Evolutionary conservation across 2,888 invertebrate genomes (phyloP), one percentile per base, ranked within the genome.

Genomic region (Lordiphosa fenestrarum): DNA sequence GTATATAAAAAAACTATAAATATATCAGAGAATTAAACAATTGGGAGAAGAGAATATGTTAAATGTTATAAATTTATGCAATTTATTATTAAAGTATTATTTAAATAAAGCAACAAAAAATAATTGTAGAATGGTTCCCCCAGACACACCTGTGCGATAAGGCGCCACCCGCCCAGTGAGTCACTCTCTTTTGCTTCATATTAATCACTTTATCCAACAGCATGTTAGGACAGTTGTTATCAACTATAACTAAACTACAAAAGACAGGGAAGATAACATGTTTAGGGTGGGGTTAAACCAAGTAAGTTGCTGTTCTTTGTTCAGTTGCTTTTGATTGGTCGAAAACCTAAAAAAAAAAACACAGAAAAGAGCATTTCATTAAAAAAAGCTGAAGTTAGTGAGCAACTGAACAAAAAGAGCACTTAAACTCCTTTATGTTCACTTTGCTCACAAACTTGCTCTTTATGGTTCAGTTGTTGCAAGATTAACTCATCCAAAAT

Each of bases 1-100:
- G 69, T 53, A 66, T 73, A 73, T 55, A 19, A 19, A 70, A 64
- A 51, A 52, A 51, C 58, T 12, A 49, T 25, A 48, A 36, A 47
- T 47, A 38, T 62, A 64, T 63, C 40, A 58, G 25, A 51, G 58
- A 59, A 25, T 39, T 30, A 38, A 58, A 36, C 25, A 57, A 46
- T 53, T 53, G 50, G 41, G 44, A 51, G 64, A 41, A 55, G 53
- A 59, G 54, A 84, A 86, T 85, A 75, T 86, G 86, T 86, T 86
- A 77, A 86, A 86, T 86, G 84, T 85, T 86, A 86, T 82, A 64
- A 75, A 82, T 75, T 83, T 74, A 84, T 85, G 84, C 85, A 85
- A 85, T 85, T 81, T 76, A 84, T 73, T 85, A 85, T 78, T 73
- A 78, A 84, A 86, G 86, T 86, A 86, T 75, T 78, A 78, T 78